Percentiles rank a stretch among this genome's conserved stretches.
These are phyloP conservation scores for Mormyrus proboscirostris DNA, from an alignment of 2,797 vertebrate species.

Conservation along the genomic window DNA sequence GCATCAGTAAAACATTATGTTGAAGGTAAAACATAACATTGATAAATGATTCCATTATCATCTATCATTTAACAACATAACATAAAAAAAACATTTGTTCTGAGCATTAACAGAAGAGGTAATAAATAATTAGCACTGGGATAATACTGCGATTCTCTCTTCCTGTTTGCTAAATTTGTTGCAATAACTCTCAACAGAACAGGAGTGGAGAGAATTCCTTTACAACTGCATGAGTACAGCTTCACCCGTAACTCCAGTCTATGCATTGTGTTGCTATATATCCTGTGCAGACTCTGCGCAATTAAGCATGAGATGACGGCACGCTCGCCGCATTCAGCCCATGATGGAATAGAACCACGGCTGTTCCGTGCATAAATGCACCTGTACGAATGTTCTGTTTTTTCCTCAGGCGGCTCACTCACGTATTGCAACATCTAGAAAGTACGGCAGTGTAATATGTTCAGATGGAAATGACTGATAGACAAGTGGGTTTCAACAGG, in stretches of 20 bases:
- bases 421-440: neutral
- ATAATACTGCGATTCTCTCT: neutral
- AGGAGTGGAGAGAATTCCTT: neutral
- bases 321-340: neutral
- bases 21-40: too few relatives aligned
- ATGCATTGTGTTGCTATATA: neutral
- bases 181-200: neutral
- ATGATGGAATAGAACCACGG: neutral
- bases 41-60: too few relatives aligned
- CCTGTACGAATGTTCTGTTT: neutral
- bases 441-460: neutral
- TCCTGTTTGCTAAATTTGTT: neutral
- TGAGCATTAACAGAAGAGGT: neutral
- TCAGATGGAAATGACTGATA: neutral
- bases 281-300: neutral
- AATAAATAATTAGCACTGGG: neutral
- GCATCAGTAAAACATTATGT: neutral
- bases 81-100: neutral
- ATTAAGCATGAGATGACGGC: neutral
- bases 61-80: neutral
- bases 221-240: neutral
- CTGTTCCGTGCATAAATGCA: neutral
- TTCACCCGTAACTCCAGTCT: neutral
- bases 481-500: neutral
- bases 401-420: neutral